These are phyloP conservation scores for Linnaemya tessellans DNA, from an alignment of 2,888 invertebrate species.

Conservation along the genomic window DNA sequence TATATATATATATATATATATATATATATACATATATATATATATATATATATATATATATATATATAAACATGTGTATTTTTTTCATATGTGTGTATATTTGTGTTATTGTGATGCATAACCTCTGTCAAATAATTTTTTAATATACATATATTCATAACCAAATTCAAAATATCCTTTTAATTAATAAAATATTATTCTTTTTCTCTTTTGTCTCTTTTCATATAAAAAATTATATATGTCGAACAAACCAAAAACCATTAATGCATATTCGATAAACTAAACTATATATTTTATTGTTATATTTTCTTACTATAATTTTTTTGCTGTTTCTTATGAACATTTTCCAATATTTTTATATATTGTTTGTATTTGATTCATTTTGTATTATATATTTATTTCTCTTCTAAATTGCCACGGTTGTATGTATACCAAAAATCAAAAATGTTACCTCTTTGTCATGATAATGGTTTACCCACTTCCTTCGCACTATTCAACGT, in stretches of 20 bases:
- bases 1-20: no score
- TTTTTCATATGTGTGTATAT: conserved; percentile 22
- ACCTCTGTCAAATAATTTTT: conserved; percentile 16
- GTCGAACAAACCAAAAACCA: conserved; percentile 44
- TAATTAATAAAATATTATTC: conserved; percentile 61
- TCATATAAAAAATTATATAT: conserved; percentile 51
- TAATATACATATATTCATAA: conserved; percentile 36
- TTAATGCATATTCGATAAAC: conserved; percentile 38
- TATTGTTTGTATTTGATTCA: conserved; percentile 11
- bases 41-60: no score
- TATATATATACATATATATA: conserved; percentile 9
- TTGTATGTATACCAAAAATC: not conserved
- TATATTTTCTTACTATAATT: not conserved
- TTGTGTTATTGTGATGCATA: conserved; percentile 34
- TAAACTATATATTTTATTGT: conserved; percentile 19
- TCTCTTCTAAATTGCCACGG: not conserved
- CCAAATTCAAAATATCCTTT: conserved; percentile 42
- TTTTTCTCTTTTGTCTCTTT: conserved; percentile 68
- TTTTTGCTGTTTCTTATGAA: not conserved
- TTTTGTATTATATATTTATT: not conserved
- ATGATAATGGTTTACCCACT: not conserved
- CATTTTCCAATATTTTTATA: not conserved
- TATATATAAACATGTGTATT: not conserved
- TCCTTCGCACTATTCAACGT: not conserved
- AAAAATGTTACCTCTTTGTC: not conserved